Evolutionary conservation across 2,113 vertebrate genomes (phyloP), one percentile per base, ranked within the genome.

Genomic region (Pithys albifrons): DNA sequence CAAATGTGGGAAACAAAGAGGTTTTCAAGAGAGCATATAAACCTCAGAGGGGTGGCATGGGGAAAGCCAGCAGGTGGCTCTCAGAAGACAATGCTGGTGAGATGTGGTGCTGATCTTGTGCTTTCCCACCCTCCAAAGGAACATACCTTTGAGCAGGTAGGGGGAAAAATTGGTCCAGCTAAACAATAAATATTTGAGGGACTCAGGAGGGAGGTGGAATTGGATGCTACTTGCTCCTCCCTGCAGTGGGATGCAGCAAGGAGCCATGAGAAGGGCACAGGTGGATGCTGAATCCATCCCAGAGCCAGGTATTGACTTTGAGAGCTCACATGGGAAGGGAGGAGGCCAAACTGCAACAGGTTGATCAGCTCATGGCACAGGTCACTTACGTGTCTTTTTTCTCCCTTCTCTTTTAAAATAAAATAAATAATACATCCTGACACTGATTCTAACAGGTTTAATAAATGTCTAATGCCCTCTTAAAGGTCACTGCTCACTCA

Each of bases 1-100:
- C 84, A 96, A 96, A 95, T 80, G 88, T 4, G 55, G 45, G 74
- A 95, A 95, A 94, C 67, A 85, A 96, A 91, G 70, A 82, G 88
- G 48, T 93, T 88, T 95, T 81, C 93, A 77, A 83, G 78, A 86
- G 22, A 84, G 71, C 4, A 6, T 19, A 2, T 84, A 81, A 90
- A 77, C 89, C 46, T 83, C 4, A 1, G 72, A 88, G 2, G 10
- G 70, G 52, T 4, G 7, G 82, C 83, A 61, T 0, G 7, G 66
- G 66, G 48, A 73, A 79, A 87, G 62, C 54, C 3, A 7, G 35
- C 2, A 1, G 48, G 31, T 0, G 1, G 29, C 69, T 31, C 57
- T 6, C 2, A 74, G 55, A 41, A 58, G 73, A 45, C 0, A 41
- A 41, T 1, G 54, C 2, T 6, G 69, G 41, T n/a, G 55, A 61